phyloP scores from a whole-genome alignment of 2,888 invertebrate species.

The Oxystoma pomonae region DNA sequence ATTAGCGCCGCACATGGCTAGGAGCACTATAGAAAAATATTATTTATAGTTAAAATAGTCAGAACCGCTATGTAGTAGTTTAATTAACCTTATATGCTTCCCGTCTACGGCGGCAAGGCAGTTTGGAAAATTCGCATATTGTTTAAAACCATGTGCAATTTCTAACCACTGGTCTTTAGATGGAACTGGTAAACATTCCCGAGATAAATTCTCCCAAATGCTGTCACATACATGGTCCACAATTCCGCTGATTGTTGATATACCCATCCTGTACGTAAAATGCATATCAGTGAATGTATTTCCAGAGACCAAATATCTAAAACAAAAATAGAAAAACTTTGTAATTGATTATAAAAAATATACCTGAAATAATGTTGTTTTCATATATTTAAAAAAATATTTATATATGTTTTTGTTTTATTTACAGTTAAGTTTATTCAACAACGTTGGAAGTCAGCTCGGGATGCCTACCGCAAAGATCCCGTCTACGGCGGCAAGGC shows the following conservation, averaged over 20 bases:
- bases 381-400: no score
- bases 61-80: constrained; percentile 16
- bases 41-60: constrained; percentile 27
- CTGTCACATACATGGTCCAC: constrained; percentile 20
- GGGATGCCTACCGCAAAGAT: constrained; percentile 15
- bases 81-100: constrained; percentile 21
- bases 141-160: constrained; percentile 19
- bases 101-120: constrained; percentile 27
- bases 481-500: constrained; percentile 26
- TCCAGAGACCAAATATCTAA: constrained; percentile 23
- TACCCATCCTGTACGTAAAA: constrained; percentile 19
- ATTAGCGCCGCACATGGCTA: no score
- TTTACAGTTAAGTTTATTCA: constrained; percentile 12
- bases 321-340: constrained; percentile 11
- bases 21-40: constrained; percentile 23
- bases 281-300: constrained; percentile 19
- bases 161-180: constrained; percentile 19
- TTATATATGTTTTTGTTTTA: constrained; percentile 9
- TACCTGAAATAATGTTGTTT: no score
- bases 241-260: constrained; percentile 20
- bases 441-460: constrained; percentile 14
- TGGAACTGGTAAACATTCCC: not conserved
- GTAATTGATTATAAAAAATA: not conserved
- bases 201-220: constrained; percentile 20
- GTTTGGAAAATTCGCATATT: constrained; percentile 28